Conservation (phyloP, 2,797 vertebrate species). For the Tamandua tetradactyla region DNA sequence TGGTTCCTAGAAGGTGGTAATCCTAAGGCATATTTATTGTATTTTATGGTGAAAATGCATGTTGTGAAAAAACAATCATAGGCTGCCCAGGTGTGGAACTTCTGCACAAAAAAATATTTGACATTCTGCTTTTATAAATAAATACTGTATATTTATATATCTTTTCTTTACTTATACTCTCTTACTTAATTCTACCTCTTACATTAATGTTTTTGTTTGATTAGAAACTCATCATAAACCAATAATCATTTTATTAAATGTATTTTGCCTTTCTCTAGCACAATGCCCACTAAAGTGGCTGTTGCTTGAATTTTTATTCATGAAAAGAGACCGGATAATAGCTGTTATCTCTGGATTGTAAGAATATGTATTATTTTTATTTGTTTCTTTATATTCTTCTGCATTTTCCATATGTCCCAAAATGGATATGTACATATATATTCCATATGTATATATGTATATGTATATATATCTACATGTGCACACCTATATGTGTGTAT, state of each 20-base stretch:
- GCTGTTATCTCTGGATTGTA: not conserved
- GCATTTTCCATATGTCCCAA: not conserved
- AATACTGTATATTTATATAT: not conserved
- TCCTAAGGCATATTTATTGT: not conserved
- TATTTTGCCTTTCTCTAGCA: not conserved
- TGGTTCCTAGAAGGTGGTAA: not conserved
- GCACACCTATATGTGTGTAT: not conserved
- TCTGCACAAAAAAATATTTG: not conserved
- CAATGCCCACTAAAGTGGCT: not conserved
- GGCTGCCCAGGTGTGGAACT: not conserved
- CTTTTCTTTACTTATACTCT: not conserved
- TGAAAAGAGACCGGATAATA: not conserved
- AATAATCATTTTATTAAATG: not conserved
- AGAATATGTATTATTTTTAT: not conserved
- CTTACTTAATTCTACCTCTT: not conserved
- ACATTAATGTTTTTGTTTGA: conserved; percentile 19
- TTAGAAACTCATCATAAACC: not conserved
- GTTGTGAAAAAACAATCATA: not conserved
- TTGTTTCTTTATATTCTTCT: not conserved
- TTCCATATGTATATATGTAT: not conserved
- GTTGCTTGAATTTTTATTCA: not conserved
- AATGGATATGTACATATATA: not conserved
- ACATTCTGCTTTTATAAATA: conserved; percentile 10
- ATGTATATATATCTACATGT: not conserved
- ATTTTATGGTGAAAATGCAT: not conserved